These are phyloP conservation scores for Ascaphus truei DNA, from an alignment of 2,113 vertebrate genomes.

Conservation along the genomic window DNA sequence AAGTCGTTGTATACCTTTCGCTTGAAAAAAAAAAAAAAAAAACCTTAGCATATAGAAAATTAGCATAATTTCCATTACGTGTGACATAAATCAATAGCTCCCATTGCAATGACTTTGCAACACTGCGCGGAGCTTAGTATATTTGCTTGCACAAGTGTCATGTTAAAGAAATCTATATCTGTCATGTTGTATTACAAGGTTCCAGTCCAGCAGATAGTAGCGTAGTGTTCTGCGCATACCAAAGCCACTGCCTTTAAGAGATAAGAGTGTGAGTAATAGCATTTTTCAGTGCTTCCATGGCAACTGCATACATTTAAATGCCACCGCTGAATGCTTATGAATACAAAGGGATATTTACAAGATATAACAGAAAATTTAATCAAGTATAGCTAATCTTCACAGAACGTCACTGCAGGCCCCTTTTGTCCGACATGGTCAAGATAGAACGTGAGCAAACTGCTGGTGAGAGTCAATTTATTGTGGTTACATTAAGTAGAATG, in stretches of 20 bases:
- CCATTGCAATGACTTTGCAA: not conserved
- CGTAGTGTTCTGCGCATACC: slow-evolving; percentile 5
- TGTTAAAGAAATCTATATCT: slow-evolving; percentile 37
- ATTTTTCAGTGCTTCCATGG: slow-evolving; percentile 21
- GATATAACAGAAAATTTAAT: slow-evolving; percentile 30
- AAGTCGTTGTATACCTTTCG: too few species aligned
- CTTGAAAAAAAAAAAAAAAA: slow-evolving; percentile 9
- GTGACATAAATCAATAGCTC: slow-evolving; percentile 16
- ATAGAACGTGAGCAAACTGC: not conserved
- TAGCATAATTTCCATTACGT: slow-evolving; percentile 25
- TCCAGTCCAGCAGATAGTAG: slow-evolving; percentile 19
- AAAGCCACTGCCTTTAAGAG: slow-evolving; percentile 25
- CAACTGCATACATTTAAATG: slow-evolving; percentile 33
- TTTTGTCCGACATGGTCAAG: not conserved
- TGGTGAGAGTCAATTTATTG: not conserved
- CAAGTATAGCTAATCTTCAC: slow-evolving; percentile 15
- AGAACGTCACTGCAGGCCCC: not conserved
- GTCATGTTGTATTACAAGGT: slow-evolving; percentile 34
- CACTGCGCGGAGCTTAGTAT: not conserved
- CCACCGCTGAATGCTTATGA: not conserved
- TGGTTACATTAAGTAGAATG: not conserved
- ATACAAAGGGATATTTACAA: slow-evolving; percentile 16
- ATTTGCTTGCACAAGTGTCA: slow-evolving; percentile 23
- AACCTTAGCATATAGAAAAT: not conserved
- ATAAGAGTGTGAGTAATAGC: slow-evolving; percentile 34